Percentiles rank a stretch among this genome's conserved stretches.
Conservation (phyloP, 2,113 vertebrate genomes). For the Marcusenius ussheri region DNA sequence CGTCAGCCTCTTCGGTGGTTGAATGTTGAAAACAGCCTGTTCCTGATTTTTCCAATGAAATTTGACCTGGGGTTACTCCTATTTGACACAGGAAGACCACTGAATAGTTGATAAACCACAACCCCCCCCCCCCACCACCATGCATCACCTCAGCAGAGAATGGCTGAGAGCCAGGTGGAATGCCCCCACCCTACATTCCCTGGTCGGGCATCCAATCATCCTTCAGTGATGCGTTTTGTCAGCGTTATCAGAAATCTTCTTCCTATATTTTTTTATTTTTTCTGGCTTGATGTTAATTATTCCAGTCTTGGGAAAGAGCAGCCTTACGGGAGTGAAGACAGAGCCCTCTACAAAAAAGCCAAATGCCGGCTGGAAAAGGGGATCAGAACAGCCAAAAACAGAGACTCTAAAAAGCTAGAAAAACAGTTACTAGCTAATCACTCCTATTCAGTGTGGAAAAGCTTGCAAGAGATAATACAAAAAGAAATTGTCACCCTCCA, state of each 20-base stretch:
- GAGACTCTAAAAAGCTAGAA: background rate
- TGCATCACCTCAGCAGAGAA: background rate
- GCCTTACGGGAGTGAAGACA: background rate
- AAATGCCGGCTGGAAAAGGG: background rate
- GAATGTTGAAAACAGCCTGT: background rate
- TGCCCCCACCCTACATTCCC: background rate
- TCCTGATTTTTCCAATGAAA: background rate
- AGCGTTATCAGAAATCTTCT: slow-evolving; percentile 20
- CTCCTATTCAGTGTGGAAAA: background rate
- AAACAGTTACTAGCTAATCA: background rate
- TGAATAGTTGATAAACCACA: background rate
- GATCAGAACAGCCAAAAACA: background rate
- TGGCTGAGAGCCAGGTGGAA: background rate
- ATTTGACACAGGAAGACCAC: background rate
- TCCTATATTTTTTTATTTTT: slow-evolving; percentile 19
- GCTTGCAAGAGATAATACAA: background rate
- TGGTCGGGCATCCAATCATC: background rate
- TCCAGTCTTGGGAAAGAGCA: background rate
- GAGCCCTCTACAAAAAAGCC: background rate
- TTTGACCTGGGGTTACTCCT: background rate
- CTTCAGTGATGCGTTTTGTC: slow-evolving; percentile 9
- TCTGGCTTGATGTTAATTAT: background rate
- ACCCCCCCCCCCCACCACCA: background rate
- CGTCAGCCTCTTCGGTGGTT: background rate
- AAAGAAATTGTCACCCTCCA: no score